Base-by-base conservation (phyloP, 2,113 vertebrate genomes). In the Irena cyanogastra region DNA sequence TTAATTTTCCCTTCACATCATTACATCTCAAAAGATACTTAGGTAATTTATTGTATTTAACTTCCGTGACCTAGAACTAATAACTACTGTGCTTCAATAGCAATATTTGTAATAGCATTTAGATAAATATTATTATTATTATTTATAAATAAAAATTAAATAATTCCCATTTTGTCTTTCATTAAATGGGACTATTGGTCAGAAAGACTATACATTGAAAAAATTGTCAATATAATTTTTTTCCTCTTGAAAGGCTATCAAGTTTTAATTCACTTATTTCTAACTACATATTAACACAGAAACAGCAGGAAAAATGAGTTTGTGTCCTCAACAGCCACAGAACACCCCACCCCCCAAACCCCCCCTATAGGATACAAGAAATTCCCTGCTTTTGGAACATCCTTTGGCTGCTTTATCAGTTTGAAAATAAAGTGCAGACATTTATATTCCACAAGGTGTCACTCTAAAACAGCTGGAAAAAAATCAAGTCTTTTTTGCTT, bases 401-500 rank as follows among this genome's bases (percentile, higher is more conserved):
- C 16, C 35, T 47, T 63, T 52, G 42, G 24, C 39, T 45, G 23
- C 24, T n/a, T 65, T 2, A 41, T 24, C 20, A 18, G 27, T 50
- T 70, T 47, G 49, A 59, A 80, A 61, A 69, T 69, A 7, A 86
- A 85, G 20, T 26, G n/a, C 19, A 80, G 27, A 74, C 27, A 56
- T 50, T 52, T 37, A 41, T 27, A 80, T 12, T 86, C 96, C 96
- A 96, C 93, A 54, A 94, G 96, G 83, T 96, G 95, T 95, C 96
- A 78, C 92, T 77, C 56, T 94, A 77, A 49, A 92, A 88, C 92
- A 90, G 76, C n/a, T 64, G 52, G 26, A 11, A 68, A 70, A 77
- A 74, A 81, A 57, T 7, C 0, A 0, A 4, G 9, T 39, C 16
- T n/a, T 63, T 50, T 39, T 54, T 20, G 6, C 66, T 91, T 41